Conservation (phyloP, 35 echinoderm and acorn worm genomes). For the Lytechinus pictus region DNA sequence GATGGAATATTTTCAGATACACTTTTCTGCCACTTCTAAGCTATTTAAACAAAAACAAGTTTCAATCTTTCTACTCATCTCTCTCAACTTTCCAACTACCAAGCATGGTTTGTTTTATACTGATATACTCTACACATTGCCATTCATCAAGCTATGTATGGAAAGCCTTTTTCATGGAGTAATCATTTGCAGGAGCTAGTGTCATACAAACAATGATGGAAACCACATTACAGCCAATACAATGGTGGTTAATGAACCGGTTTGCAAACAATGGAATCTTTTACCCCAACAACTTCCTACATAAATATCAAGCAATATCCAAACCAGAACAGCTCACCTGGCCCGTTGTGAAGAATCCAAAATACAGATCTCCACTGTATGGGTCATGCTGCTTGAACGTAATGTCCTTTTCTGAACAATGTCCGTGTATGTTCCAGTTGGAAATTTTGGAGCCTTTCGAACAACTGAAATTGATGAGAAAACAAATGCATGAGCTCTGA, state of each 20-base stretch:
- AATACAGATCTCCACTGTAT: conserved; percentile 66
- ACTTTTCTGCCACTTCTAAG: too few relatives aligned
- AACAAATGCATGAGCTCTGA: not conserved
- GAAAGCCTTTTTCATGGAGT: too few relatives aligned
- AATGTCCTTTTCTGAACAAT: not conserved
- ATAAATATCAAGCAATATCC: not conserved
- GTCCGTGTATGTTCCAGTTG: conserved; percentile 23
- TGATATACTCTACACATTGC: too few relatives aligned
- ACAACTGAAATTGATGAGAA: not conserved
- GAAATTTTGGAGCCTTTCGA: not conserved
- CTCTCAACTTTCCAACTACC: too few relatives aligned
- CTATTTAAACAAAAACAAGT: too few relatives aligned
- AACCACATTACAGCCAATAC: not conserved
- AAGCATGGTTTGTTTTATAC: too few relatives aligned
- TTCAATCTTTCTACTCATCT: too few relatives aligned
- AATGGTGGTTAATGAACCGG: not conserved
- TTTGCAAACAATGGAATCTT: not conserved
- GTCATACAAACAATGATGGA: not conserved
- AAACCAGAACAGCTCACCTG: conserved; percentile 60
- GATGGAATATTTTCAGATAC: too few relatives aligned
- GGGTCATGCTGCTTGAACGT: conserved; percentile 16
- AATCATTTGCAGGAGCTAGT: too few relatives aligned
- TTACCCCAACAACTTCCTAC: not conserved
- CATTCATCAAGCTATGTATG: too few relatives aligned
- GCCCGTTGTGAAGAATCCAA: conserved; percentile 67